Evolutionary conservation across 1,140 invertebrate genomes (phyloP).

Genomic region (Phymastichus coffea): DNA sequence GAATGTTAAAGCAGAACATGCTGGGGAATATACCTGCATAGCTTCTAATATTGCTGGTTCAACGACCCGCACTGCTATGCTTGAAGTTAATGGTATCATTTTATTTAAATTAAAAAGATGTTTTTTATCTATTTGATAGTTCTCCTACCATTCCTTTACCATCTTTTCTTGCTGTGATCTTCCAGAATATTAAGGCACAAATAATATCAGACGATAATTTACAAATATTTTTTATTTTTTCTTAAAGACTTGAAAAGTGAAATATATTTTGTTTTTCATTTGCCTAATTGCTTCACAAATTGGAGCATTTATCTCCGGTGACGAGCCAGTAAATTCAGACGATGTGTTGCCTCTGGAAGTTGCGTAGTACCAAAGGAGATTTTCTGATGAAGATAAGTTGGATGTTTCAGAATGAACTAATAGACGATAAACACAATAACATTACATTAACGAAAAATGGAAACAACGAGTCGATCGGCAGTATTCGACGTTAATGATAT

Average conservation of each 20-base stretch:
- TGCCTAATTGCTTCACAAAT: slow-evolving; percentile 71
- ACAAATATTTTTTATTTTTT: neutral
- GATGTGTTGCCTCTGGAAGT: slow-evolving; percentile 63
- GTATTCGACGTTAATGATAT: slow-evolving; percentile 64
- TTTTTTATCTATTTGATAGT: no score
- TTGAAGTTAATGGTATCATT: slow-evolving; percentile 75
- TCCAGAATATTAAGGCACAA: no score
- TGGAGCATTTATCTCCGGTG: slow-evolving; percentile 71
- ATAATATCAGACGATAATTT: no score
- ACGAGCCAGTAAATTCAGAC: slow-evolving; percentile 68
- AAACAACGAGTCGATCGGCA: slow-evolving; percentile 60
- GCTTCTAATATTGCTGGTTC: slow-evolving; percentile 74
- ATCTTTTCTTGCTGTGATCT: no score
- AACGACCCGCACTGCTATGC: slow-evolving; percentile 65
- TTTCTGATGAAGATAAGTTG: slow-evolving; percentile 71
- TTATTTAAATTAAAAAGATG: neutral
- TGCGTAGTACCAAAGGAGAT: slow-evolving; percentile 75
- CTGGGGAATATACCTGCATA: slow-evolving; percentile 76
- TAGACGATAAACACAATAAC: slow-evolving; percentile 57
- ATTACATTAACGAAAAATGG: no score
- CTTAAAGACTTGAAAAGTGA: neutral
- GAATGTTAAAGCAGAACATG: slow-evolving; percentile 69
- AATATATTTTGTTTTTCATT: neutral
- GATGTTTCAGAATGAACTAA: slow-evolving; percentile 60
- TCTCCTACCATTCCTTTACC: neutral